Evolutionary conservation across 2,113 vertebrate genomes (phyloP).

Genomic region (Rattus rattus): DNA sequence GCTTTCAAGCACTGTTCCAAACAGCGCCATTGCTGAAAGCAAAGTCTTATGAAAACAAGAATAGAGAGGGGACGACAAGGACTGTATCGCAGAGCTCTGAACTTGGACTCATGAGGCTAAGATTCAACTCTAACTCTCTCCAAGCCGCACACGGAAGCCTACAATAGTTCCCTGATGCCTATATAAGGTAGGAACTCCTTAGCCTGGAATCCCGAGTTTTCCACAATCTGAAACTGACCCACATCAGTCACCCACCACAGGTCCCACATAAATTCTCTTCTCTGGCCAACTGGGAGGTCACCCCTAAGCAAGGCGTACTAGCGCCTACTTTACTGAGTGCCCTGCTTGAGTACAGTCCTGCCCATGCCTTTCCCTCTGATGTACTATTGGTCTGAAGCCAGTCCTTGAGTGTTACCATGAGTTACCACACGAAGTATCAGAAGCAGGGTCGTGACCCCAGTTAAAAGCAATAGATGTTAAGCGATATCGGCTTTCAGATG

Average conservation of each 20-base stretch:
- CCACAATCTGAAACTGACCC: conserved; percentile 55
- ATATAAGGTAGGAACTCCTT: conserved; percentile 58
- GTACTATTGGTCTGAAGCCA: not conserved
- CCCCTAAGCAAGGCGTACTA: not conserved
- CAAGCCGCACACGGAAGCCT: not conserved
- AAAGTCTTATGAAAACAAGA: not conserved
- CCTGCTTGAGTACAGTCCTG: not conserved
- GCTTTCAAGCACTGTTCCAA: conserved; percentile 14
- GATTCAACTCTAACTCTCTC: not conserved
- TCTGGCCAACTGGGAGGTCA: conserved; percentile 38
- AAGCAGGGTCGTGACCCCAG: not conserved
- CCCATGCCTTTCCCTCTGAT: not conserved
- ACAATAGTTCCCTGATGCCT: conserved; percentile 18
- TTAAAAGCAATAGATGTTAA: not conserved
- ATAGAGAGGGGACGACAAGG: not conserved
- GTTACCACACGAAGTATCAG: not conserved
- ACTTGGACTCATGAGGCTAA: not conserved
- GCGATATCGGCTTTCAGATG: not conserved
- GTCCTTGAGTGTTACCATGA: not conserved
- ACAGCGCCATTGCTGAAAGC: conserved; percentile 44
- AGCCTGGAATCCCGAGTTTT: conserved; percentile 38
- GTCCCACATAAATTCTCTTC: conserved; percentile 67
- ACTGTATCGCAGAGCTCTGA: not conserved
- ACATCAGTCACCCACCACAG: conserved; percentile 34
- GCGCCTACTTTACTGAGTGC: not conserved